Evolutionary conservation across 2,113 vertebrate genomes (phyloP), one percentile per base, ranked within the genome.

Genomic region (Pseudopipra pipra): DNA sequence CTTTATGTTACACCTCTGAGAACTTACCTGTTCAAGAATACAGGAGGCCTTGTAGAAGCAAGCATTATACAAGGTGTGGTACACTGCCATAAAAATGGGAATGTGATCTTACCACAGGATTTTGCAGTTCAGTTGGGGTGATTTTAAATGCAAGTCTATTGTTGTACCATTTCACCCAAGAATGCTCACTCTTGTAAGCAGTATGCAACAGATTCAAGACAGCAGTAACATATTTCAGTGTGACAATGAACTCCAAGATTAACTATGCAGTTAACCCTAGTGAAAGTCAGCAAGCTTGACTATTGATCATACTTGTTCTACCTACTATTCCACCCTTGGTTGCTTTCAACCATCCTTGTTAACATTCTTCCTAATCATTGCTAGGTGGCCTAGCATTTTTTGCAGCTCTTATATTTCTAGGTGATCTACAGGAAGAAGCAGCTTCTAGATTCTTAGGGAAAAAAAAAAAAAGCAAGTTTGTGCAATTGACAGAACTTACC

Each of bases 401-500:
- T 65, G 6, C 22, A 91, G 41, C 16, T 70, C 25, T 66, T 68
- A 0, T 9, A 49, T 44, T 94, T 93, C 39, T 39, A 63, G 10
- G 21, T 56, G 21, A 68, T 22, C 63, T 80, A 71, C 22, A 46
- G 14, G 35, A 37, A 73, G 74, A 87, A 78, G 35, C 2, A 91
- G 21, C 20, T 78, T 87, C 44, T 16, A 79, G 30, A 12, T 76
- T 74, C 85, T 59, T 24, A 55, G 21, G 5, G 44, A 28, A 35
- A 43, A 51, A 12, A 28, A 12, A 28, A 41, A 65, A 44, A 62
- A 46, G 14, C 12, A 84, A 44, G 12, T n/a, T 88, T 35, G 44
- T 58, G n/a, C 27, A 43, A 79, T 7, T 85, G 33, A 41, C 35
- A 77, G 78, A 72, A 88, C 99, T 99, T 99, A 99, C 99, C 99